Percentiles rank a stretch among this genome's conserved stretches.
Conservation (phyloP, 2,888 invertebrate genomes). For the Ommatoiulus sabulosus region DNA sequence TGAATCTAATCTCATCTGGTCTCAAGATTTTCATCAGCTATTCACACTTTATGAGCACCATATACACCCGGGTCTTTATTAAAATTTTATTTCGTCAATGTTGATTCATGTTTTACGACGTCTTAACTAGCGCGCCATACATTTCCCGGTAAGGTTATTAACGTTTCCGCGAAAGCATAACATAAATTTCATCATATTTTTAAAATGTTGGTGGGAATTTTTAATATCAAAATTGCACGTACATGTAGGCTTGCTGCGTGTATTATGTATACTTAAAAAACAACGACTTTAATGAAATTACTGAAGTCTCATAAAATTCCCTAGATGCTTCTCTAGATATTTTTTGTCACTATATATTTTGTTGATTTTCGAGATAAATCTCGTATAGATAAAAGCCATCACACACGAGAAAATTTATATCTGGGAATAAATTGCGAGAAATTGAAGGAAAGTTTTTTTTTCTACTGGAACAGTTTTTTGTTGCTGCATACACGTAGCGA, state of each 20-base stretch:
- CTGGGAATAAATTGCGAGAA: too few relatives aligned
- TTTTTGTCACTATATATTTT: too few relatives aligned
- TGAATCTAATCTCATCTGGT: neutral
- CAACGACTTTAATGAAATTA: neutral
- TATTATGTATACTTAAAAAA: neutral
- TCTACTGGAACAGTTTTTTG: too few relatives aligned
- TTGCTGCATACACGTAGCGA: too few relatives aligned
- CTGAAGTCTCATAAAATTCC: neutral
- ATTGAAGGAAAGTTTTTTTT: too few relatives aligned
- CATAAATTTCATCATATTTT: neutral
- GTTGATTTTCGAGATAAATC: too few relatives aligned
- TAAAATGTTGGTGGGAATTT: neutral
- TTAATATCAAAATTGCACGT: neutral
- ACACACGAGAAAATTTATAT: too few relatives aligned
- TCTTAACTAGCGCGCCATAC: neutral
- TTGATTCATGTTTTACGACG: neutral
- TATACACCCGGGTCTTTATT: neutral
- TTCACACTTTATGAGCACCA: neutral
- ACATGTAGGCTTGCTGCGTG: neutral
- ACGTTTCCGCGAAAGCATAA: neutral
- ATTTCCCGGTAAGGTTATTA: neutral
- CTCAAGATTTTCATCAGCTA: slow-evolving; percentile 14
- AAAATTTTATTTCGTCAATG: neutral
- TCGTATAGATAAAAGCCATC: too few relatives aligned
- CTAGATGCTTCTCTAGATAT: neutral